These are phyloP conservation scores for Apis mellifera DNA, from an alignment of 1,140 invertebrate species.

Conservation along the genomic window Amel_HAv3.1 CM009938.2:2528501-2529000, in stretches of 20 bases:
- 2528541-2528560: conserved; percentile 72
- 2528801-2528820: conserved; percentile 83
- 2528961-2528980: background rate
- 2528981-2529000: conserved; percentile 14
- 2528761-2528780: conserved; percentile 70
- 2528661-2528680: background rate
- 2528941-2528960: background rate
- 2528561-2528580: conserved; percentile 61
- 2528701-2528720: background rate
- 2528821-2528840: conserved; percentile 85
- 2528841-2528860: conserved; percentile 82
- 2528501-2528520: conserved; percentile 34
- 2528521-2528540: conserved; percentile 55
- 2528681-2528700: background rate
- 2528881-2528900: conserved; percentile 77
- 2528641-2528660: conserved; percentile 20
- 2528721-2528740: background rate
- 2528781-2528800: conserved; percentile 72
- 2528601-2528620: background rate
- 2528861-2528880: conserved; percentile 73
- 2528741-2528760: conserved; percentile 55
- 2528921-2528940: conserved; percentile 23
- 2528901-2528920: conserved; percentile 66
- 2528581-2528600: conserved; percentile 31
- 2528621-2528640: conserved; percentile 2